Percentiles rank a stretch among this genome's conserved stretches.
Conservation (phyloP, 2,113 vertebrate species). For the Phyllostomus hastatus region DNA sequence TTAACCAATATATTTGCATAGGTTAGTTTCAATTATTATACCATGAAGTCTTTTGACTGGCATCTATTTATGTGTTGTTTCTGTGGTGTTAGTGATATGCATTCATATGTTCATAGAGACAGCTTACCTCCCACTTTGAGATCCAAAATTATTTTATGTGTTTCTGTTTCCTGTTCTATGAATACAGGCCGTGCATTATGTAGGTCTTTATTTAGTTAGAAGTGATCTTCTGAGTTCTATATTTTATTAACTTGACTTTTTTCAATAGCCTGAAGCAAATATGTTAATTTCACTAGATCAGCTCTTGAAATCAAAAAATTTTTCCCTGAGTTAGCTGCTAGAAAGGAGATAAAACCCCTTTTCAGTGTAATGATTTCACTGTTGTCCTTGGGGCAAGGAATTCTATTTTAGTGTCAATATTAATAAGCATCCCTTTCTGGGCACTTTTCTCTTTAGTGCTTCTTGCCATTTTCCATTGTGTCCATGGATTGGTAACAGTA, state of each 20-base stretch:
- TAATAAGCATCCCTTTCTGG: background rate
- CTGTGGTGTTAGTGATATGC: background rate
- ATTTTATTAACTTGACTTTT: conserved; percentile 27
- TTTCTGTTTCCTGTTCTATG: background rate
- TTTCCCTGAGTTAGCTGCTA: background rate
- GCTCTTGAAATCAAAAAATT: background rate
- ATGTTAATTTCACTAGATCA: background rate
- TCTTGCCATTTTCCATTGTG: background rate
- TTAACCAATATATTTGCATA: background rate
- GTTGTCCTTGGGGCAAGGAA: background rate
- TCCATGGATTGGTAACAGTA: background rate
- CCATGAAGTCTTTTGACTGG: background rate
- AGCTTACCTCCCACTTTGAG: background rate
- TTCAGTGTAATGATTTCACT: conserved; percentile 15
- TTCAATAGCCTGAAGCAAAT: background rate
- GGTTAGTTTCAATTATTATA: background rate
- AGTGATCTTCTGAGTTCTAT: background rate
- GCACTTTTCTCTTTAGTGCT: background rate
- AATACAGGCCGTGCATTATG: background rate
- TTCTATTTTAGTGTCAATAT: conserved; percentile 3
- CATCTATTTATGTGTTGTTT: background rate
- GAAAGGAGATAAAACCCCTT: background rate
- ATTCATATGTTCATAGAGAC: background rate
- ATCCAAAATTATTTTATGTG: background rate
- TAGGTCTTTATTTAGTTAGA: background rate